A percentile compares a stretch with the other conserved stretches of the same genome.
Evolutionary conservation across 2,888 invertebrate species (phyloP).

Genomic region (Hydroisotoma schaefferi): DNA sequence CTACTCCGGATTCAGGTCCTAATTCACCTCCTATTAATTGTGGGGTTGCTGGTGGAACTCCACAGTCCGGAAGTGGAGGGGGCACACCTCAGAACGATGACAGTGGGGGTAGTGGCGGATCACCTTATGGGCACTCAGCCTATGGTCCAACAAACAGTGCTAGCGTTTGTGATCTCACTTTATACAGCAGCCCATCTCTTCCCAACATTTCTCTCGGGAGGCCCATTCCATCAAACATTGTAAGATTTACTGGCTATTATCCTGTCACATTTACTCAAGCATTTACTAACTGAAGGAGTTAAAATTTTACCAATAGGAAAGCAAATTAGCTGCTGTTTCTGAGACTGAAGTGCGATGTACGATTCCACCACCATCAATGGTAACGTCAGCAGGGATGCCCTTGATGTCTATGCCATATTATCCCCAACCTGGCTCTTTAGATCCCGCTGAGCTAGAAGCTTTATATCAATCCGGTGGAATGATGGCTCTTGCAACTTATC

Average conservation of each 20-base stretch:
- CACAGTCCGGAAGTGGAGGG: conserved; percentile 59
- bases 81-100: conserved; percentile 71
- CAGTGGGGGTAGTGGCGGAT: conserved; percentile 67
- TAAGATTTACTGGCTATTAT: conserved; percentile 16
- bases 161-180: conserved; percentile 66
- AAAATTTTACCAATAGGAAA: conserved; percentile 50
- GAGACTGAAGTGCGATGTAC: conserved; percentile 76
- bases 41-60: conserved; percentile 49
- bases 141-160: conserved; percentile 55
- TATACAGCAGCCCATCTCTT: conserved; percentile 93
- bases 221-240: conserved; percentile 56
- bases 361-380: conserved; percentile 58
- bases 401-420: conserved; percentile 68
- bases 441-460: conserved; percentile 49
- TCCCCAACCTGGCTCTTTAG: conserved; percentile 55
- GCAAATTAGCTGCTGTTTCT: conserved; percentile 62
- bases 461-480: conserved; percentile 52
- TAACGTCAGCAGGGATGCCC: conserved; percentile 36
- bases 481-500: conserved; percentile 43
- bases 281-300: not conserved
- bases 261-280: not conserved
- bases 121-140: conserved; percentile 58
- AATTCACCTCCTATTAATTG: conserved; percentile 64
- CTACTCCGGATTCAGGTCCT: conserved; percentile 70
- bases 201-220: conserved; percentile 93